A percentile compares a stretch with the other conserved stretches of the same genome.
Evolutionary conservation across 1,140 invertebrate genomes (phyloP).

Genomic region (Heliconius hermathena): DNA sequence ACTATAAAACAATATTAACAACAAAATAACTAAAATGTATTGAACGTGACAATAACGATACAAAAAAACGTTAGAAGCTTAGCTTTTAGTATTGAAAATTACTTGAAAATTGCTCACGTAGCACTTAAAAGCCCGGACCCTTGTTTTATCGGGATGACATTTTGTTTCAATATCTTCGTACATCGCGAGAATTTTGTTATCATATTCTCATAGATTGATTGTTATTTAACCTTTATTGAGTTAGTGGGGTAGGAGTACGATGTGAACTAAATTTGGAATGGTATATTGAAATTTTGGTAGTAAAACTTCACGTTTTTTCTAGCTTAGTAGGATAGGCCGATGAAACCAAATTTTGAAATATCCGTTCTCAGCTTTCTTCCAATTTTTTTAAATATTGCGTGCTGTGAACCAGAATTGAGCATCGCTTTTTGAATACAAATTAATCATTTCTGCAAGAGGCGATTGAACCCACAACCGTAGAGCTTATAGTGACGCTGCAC

Average conservation of each 20-base stretch:
- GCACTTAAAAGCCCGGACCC: constrained; percentile 49
- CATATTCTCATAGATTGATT: constrained; percentile 31
- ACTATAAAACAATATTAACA: background rate
- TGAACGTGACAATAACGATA: constrained; percentile 37
- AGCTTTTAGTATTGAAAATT: constrained; percentile 55
- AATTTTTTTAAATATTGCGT: too few species aligned
- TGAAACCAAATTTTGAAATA: too few species aligned
- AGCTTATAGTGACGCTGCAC: too few species aligned
- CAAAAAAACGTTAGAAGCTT: constrained; percentile 41
- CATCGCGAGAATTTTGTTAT: constrained; percentile 43
- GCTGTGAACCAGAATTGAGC: too few species aligned
- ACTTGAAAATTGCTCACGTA: constrained; percentile 53
- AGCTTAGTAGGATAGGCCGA: too few species aligned
- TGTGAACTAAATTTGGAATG: background rate
- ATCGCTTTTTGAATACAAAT: too few species aligned
- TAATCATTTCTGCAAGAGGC: too few species aligned
- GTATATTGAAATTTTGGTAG: background rate
- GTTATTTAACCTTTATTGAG: constrained; percentile 24
- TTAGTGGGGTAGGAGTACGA: background rate
- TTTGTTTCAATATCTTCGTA: constrained; percentile 43
- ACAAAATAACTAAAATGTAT: constrained; percentile 14
- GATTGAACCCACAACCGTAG: too few species aligned
- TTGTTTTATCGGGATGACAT: constrained; percentile 48
- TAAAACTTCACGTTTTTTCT: too few species aligned
- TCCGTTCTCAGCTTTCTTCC: too few species aligned